Evolutionary conservation across 2,888 invertebrate genomes (phyloP).

Genomic region (Sepiola atlantica): DNA sequence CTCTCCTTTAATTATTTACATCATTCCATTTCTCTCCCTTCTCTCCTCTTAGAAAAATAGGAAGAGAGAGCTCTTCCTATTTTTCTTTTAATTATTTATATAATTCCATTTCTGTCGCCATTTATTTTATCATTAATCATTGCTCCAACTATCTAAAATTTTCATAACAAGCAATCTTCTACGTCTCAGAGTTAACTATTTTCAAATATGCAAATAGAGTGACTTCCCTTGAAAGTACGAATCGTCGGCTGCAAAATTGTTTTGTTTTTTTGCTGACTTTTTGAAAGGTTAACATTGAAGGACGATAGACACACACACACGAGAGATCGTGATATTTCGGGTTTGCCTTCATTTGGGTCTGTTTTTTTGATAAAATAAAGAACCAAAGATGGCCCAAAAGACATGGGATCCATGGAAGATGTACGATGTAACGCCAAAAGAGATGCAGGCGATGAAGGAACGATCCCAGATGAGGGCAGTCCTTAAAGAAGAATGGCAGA

Average conservation of each 20-base stretch:
- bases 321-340: neutral
- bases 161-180: no score
- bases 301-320: neutral
- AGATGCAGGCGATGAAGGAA: constrained; percentile 78
- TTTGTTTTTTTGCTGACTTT: neutral
- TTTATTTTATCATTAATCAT: no score
- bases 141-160: no score
- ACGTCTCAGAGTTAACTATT: no score
- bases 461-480: constrained; percentile 80
- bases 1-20: no score
- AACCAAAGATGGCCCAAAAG: constrained; percentile 32
- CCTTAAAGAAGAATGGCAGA: constrained; percentile 83
- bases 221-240: neutral
- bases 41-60: no score
- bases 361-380: neutral
- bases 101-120: no score
- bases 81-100: no score
- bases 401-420: constrained; percentile 66
- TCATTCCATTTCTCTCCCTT: neutral
- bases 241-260: neutral
- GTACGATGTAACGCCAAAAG: constrained; percentile 62
- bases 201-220: neutral
- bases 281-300: constrained; percentile 3
- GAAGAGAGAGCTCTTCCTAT: no score
- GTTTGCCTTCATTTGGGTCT: neutral